Percentiles rank a stretch among this genome's conserved stretches.
Conservation (phyloP, 1,140 invertebrate species). For the Ceratina calcarata region DNA sequence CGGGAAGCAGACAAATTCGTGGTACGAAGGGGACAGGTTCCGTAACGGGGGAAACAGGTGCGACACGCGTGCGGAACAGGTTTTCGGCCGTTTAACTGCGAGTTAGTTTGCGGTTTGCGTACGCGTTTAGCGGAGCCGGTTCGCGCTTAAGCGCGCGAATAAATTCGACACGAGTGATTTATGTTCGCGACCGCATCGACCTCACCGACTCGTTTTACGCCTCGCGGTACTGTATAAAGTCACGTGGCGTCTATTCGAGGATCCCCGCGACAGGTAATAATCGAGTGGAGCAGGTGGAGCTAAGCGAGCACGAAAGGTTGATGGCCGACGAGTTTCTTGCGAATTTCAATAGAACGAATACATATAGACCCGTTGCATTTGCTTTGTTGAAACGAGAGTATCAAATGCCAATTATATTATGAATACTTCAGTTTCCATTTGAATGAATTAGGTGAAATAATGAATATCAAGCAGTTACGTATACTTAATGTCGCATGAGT, state of each 20-base stretch:
- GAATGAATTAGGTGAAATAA: too few species aligned
- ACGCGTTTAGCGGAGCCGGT: constrained; percentile 36
- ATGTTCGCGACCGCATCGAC: background rate
- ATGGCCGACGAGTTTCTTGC: background rate
- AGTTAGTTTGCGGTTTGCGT: constrained; percentile 54
- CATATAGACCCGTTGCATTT: too few species aligned
- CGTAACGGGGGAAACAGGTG: background rate
- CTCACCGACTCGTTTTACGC: constrained; percentile 1
- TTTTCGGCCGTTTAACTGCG: constrained; percentile 42
- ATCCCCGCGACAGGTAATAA: background rate
- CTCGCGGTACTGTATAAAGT: background rate
- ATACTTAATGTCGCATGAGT: too few species aligned
- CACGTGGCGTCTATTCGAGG: background rate
- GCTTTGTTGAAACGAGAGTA: too few species aligned
- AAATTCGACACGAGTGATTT: constrained; percentile 47
- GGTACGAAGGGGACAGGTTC: too few species aligned
- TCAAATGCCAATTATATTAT: too few species aligned
- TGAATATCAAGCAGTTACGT: too few species aligned
- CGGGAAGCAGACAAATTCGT: too few species aligned
- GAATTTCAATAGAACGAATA: too few species aligned
- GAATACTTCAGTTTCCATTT: too few species aligned
- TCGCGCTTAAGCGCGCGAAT: constrained; percentile 40
- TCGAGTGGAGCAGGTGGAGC: background rate
- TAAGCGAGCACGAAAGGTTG: background rate
- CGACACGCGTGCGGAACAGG: constrained; percentile 59